phyloP scores from a whole-genome alignment of 1,140 invertebrate species.

The Aporrectodea caliginosa region DNA sequence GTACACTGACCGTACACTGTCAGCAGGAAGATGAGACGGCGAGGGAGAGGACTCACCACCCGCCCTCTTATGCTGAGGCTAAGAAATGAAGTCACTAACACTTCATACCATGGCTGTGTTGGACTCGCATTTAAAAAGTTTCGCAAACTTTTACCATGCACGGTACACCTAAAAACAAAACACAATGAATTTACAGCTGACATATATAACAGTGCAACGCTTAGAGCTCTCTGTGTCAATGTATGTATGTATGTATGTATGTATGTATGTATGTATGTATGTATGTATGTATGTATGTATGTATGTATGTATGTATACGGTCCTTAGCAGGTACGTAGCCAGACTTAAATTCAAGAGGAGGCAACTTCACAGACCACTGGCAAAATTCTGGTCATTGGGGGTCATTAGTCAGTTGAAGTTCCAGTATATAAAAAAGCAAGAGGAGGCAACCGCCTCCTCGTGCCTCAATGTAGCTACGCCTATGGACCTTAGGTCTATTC shows the following conservation, averaged over 20 bases:
- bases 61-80: too few species aligned
- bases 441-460: too few species aligned
- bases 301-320: constrained; percentile 21
- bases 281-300: constrained; percentile 14
- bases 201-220: not conserved
- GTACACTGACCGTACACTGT: too few species aligned
- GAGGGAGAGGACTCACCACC: too few species aligned
- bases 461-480: too few species aligned
- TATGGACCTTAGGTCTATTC: too few species aligned
- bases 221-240: not conserved
- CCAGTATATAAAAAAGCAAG: too few species aligned
- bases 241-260: constrained; percentile 2
- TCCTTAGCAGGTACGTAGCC: not conserved
- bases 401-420: too few species aligned
- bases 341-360: not conserved
- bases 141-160: not conserved
- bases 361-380: not conserved
- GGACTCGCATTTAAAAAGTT: not conserved
- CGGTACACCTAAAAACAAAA: too few species aligned
- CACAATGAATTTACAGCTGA: too few species aligned
- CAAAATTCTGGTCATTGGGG: too few species aligned
- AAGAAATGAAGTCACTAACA: not conserved
- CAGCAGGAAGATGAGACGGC: too few species aligned
- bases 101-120: not conserved
- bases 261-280: not conserved